These are phyloP conservation scores for Pedetes capensis DNA, from an alignment of 2,113 vertebrate genomes.

Conservation along the genomic window DNA sequence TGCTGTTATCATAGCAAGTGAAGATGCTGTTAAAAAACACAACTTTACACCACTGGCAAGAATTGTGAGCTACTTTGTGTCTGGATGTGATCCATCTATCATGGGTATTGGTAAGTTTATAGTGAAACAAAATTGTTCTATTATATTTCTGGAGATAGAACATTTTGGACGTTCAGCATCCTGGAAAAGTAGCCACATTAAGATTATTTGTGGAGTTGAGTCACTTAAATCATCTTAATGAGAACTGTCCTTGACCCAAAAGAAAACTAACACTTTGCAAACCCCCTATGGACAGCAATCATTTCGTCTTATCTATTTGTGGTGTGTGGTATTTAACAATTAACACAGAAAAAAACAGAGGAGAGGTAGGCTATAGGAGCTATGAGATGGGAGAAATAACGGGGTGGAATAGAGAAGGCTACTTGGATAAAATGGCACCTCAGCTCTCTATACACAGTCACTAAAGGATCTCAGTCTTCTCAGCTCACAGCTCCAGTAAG, in stretches of 20 bases:
- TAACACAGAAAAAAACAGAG: background rate
- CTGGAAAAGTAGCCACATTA: background rate
- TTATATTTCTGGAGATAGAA: background rate
- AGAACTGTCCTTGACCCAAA: background rate
- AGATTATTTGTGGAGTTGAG: background rate
- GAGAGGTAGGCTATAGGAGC: background rate
- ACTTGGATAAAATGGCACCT: fast-evolving
- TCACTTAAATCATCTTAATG: background rate
- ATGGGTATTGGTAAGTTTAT: constrained; percentile 96
- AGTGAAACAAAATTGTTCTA: background rate
- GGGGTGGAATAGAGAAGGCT: background rate
- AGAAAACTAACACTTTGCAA: background rate
- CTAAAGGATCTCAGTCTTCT: background rate
- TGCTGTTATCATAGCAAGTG: constrained; percentile 92
- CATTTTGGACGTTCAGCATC: background rate
- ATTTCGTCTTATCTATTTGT: background rate
- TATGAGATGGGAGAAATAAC: background rate
- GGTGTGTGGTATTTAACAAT: background rate
- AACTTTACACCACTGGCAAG: constrained; percentile 94
- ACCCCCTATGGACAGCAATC: background rate
- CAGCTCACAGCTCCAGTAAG: background rate
- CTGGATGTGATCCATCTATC: constrained; percentile 96
- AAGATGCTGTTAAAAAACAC: constrained; percentile 93
- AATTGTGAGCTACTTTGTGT: constrained; percentile 91
- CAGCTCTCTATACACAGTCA: background rate